Base-by-base conservation (phyloP, 2,888 invertebrate genomes). In the Hybos culiciformis region DNA sequence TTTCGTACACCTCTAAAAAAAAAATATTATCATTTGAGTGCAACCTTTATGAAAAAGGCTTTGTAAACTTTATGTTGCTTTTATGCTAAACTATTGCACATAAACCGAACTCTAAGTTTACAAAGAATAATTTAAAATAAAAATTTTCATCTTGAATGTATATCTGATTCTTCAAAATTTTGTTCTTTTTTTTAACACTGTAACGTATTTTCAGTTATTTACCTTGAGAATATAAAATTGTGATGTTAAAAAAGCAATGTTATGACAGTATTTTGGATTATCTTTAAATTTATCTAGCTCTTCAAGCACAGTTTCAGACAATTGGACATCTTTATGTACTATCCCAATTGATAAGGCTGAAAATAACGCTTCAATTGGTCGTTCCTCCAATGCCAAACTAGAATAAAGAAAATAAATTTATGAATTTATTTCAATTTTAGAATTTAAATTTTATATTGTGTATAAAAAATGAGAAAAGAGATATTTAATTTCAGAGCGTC, bases 321-420 rank as follows among this genome's bases (percentile, higher is more conserved):
- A 68, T 56, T 81, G 77, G 44, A 71, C 63, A 57, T 91, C 88
- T 23, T 73, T 68, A 59, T 85, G 80, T 12, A 87, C 66, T 46
- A 90, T 70, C 12, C 86, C 88, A 39, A 90, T 66, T 1, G 87
- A 77, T 59, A 84, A 82, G 26, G 85, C 77, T 2, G 88, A 85
- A 57, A 83, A 77, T 33, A 88, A 68, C 41, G 83, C 84, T 61
- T 78, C 73, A 34, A 84, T 73, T 15, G 83, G 81, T 14, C 83
- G 78, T 14, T 56, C 49, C 34, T 60, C 53, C 0, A 62, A 71
- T 0, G 58, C 54, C 37, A 68, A 57, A 43, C 66, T 67, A n/a
- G 42, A 53, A 33, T 4, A 31, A 7, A 19, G 11, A 19, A 26
- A 5, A 24, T 17, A 18, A 14, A 38, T 23, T 15, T 12, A 23